phyloP scores from a whole-genome alignment of 1,140 invertebrate species.

The Dufourea novaeangliae region DNA sequence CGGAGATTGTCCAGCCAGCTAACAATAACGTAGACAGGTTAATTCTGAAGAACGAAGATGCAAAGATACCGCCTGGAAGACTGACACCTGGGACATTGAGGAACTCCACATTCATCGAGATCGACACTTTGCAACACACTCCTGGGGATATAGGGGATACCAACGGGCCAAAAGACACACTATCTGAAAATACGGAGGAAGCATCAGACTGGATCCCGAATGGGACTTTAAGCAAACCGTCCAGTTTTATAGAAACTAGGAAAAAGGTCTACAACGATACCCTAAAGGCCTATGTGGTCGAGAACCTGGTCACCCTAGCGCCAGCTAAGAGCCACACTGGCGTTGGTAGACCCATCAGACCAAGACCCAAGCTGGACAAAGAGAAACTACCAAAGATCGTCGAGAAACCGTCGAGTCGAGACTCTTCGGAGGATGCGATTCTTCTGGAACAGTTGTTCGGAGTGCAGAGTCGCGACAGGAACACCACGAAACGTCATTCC shows the following conservation, averaged over 20 bases:
- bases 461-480: slow-evolving; percentile 26
- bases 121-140: slow-evolving; percentile 73
- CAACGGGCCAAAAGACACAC: background rate
- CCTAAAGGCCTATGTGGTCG: slow-evolving; percentile 73
- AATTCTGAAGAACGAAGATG: slow-evolving; percentile 23
- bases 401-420: slow-evolving; percentile 15
- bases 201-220: slow-evolving; percentile 3
- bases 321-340: slow-evolving; percentile 75
- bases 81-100: slow-evolving; percentile 46
- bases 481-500: slow-evolving; percentile 20
- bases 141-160: slow-evolving; percentile 54
- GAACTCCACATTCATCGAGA: slow-evolving; percentile 76
- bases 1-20: slow-evolving; percentile 62
- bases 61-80: background rate
- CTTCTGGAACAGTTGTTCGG: slow-evolving; percentile 72
- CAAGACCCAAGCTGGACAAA: slow-evolving; percentile 70
- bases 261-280: slow-evolving; percentile 76
- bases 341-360: slow-evolving; percentile 73
- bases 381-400: slow-evolving; percentile 52
- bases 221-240: background rate
- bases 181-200: background rate
- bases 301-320: slow-evolving; percentile 74
- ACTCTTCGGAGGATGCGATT: slow-evolving; percentile 46
- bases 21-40: slow-evolving; percentile 64
- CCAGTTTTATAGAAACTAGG: background rate